Evolutionary conservation across 2,797 vertebrate species (phyloP).

Genomic region (Poeciliopsis presidionis): DNA sequence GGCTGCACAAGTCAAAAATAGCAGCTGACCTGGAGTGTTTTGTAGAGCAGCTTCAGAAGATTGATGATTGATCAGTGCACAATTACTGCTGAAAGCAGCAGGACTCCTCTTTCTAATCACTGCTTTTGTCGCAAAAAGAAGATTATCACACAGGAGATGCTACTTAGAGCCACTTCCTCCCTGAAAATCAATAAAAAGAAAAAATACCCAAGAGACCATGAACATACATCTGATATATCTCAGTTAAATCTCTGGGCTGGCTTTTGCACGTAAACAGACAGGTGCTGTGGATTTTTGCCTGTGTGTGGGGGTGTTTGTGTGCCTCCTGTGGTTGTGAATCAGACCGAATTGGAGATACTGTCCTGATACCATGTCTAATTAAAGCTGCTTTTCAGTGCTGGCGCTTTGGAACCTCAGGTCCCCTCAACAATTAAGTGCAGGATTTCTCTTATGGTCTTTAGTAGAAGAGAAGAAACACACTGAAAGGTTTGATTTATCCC

Average conservation of each 20-base stretch:
- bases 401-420: constrained; percentile 68
- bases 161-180: constrained; percentile 70
- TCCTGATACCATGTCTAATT: constrained; percentile 76
- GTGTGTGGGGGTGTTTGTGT: constrained; percentile 34
- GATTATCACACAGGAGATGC: constrained; percentile 72
- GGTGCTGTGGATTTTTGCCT: constrained; percentile 33
- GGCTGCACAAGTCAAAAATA: constrained; percentile 64
- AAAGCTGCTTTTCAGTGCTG: constrained; percentile 75
- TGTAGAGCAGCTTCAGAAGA: constrained; percentile 65
- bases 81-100: constrained; percentile 76
- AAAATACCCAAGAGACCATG: constrained; percentile 59
- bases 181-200: constrained; percentile 65
- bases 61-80: constrained; percentile 78
- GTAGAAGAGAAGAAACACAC: constrained; percentile 52
- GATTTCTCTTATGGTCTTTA: constrained; percentile 61
- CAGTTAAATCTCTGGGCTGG: constrained; percentile 17
- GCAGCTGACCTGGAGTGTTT: constrained; percentile 53
- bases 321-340: constrained; percentile 53
- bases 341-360: constrained; percentile 66
- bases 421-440: constrained; percentile 78
- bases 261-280: constrained; percentile 30
- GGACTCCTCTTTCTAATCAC: constrained; percentile 74
- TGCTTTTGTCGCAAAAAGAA: constrained; percentile 72
- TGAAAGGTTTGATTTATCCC: constrained; percentile 65
- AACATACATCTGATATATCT: constrained; percentile 55